Conservation (phyloP, 2,797 vertebrate genomes). For the Eutrigla gurnardus region DNA sequence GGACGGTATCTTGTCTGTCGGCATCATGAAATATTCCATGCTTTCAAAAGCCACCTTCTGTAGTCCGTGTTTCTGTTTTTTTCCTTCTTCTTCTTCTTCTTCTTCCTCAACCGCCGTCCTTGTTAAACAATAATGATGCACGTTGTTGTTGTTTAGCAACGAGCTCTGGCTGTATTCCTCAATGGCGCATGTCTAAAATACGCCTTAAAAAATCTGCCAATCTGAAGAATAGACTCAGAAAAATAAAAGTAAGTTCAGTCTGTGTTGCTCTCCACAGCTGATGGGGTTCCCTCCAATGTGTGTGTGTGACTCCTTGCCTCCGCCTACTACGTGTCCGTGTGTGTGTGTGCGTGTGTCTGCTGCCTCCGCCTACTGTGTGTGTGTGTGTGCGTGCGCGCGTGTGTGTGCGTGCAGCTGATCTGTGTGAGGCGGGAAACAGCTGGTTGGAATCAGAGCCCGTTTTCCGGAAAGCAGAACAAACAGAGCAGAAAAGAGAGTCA, state of each 20-base stretch:
- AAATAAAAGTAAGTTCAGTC: constrained; percentile 68
- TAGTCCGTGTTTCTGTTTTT: constrained; percentile 55
- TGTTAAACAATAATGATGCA: constrained; percentile 8
- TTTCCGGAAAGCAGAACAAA: constrained; percentile 91
- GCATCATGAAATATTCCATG: constrained; percentile 98
- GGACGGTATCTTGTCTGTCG: constrained; percentile 91
- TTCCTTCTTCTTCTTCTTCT: background rate
- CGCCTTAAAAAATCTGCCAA: constrained; percentile 9
- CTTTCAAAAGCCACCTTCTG: constrained; percentile 78
- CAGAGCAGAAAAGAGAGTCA: constrained; percentile 67
- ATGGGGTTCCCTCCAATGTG: constrained; percentile 82
- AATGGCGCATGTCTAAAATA: constrained; percentile 27
- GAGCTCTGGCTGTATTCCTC: background rate
- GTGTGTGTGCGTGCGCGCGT: constrained; percentile 47
- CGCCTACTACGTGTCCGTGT: constrained; percentile 73
- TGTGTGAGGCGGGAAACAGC: constrained; percentile 96
- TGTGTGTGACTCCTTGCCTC: constrained; percentile 75
- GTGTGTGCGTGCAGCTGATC: constrained; percentile 87
- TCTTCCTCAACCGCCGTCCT: constrained; percentile 43
- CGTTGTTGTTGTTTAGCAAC: background rate
- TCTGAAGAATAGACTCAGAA: constrained; percentile 25
- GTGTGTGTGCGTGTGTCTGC: constrained; percentile 44
- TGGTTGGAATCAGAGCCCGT: constrained; percentile 89
- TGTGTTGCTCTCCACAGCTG: constrained; percentile 81
- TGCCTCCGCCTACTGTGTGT: constrained; percentile 63